Conservation (phyloP, 64 coral and sea anemone species). For the Orbicella faveolata region DNA sequence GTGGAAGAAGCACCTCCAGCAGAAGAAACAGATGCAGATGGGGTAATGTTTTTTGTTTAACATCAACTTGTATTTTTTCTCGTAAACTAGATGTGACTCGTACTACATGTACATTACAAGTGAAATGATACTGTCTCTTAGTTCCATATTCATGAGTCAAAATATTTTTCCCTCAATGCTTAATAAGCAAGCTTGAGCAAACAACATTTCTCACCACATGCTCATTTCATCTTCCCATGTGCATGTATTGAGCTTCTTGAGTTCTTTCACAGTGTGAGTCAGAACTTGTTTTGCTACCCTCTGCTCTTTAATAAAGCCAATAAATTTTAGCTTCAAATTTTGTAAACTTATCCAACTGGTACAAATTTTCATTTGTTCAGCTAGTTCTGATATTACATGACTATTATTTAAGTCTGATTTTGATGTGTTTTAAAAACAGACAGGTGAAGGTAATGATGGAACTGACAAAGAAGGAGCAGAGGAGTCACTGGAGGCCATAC, state of each 20-base stretch:
- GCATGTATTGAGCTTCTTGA: too few relatives aligned
- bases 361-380: background rate
- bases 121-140: too few relatives aligned
- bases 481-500: conserved; percentile 19
- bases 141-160: background rate
- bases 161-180: too few relatives aligned
- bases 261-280: too few relatives aligned
- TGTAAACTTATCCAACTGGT: too few relatives aligned
- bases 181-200: too few relatives aligned
- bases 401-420: background rate
- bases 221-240: too few relatives aligned
- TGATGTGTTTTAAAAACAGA: background rate
- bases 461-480: conserved; percentile 42
- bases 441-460: conserved; percentile 54
- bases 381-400: too few relatives aligned
- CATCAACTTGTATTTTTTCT: background rate
- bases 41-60: conserved; percentile 29
- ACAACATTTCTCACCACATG: too few relatives aligned
- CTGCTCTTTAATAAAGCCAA: too few relatives aligned
- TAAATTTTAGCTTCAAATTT: too few relatives aligned
- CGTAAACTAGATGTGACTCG: background rate
- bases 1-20: conserved; percentile 38
- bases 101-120: background rate
- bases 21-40: conserved; percentile 51
- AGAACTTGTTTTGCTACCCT: too few relatives aligned